A percentile compares a stretch with the other conserved stretches of the same genome.
These are phyloP conservation scores for Montipora capricornis DNA, from an alignment of 64 coral and sea anemone species.

Conservation along the genomic window DNA sequence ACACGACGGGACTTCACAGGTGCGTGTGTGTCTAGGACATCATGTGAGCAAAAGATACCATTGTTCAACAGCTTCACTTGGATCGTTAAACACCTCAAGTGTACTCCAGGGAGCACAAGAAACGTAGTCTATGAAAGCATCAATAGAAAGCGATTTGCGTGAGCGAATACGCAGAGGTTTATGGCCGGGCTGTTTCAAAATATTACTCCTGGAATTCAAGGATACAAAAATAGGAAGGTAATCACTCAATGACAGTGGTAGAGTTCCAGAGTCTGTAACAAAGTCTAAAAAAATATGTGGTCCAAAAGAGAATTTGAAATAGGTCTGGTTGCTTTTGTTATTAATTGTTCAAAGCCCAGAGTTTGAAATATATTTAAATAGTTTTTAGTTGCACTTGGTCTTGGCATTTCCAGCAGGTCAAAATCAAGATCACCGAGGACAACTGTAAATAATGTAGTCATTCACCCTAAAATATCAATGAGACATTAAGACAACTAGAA, in stretches of 20 bases:
- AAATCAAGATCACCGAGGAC: constrained; percentile 33
- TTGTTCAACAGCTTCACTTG: no score
- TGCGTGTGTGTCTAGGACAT: neutral
- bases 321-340: neutral
- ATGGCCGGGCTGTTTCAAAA: no score
- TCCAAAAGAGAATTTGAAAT: no score
- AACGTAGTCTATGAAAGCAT: neutral
- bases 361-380: constrained; percentile 22
- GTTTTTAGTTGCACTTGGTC: constrained; percentile 19
- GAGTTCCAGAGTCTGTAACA: no score
- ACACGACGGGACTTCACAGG: neutral
- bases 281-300: no score
- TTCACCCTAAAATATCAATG: no score
- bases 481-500: no score
- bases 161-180: neutral
- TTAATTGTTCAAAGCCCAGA: constrained; percentile 32
- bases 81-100: no score
- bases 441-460: neutral
- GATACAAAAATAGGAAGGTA: no score
- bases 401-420: constrained; percentile 21
- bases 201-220: no score
- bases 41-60: neutral
- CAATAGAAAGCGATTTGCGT: no score
- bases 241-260: no score
- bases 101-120: constrained; percentile 9